These are phyloP conservation scores for Cheilosia urbana DNA, from an alignment of 2,888 invertebrate genomes.

Conservation along the genomic window DNA sequence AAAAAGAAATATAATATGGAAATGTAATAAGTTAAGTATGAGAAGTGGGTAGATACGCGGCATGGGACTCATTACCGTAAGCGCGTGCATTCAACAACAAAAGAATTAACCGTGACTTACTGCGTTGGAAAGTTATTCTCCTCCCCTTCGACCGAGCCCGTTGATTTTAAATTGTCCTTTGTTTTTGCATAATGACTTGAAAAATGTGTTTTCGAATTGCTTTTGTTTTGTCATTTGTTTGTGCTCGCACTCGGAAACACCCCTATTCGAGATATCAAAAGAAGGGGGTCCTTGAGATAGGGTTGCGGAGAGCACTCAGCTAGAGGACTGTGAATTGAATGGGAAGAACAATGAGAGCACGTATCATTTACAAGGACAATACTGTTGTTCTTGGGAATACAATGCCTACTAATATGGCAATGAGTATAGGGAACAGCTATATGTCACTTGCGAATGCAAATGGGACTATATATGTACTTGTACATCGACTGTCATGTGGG, in stretches of 20 bases:
- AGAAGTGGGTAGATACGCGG: background rate
- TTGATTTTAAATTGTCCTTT: constrained; percentile 52
- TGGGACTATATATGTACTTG: constrained; percentile 12
- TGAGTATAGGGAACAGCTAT: background rate
- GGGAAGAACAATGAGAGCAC: constrained; percentile 71
- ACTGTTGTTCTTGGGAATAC: constrained; percentile 45
- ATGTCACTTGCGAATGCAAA: constrained; percentile 22
- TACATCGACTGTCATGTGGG: constrained; percentile 4
- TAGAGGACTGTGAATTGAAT: constrained; percentile 59
- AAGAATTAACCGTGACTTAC: constrained; percentile 68
- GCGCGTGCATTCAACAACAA: constrained; percentile 57
- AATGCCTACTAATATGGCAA: constrained; percentile 44
- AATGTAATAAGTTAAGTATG: constrained; percentile 69
- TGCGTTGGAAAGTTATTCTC: constrained; percentile 47
- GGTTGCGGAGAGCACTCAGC: constrained; percentile 42
- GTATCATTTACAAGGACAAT: constrained; percentile 75
- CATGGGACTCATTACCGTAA: constrained; percentile 51
- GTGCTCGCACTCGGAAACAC: constrained; percentile 48
- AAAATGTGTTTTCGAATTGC: constrained; percentile 58
- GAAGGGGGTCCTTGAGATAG: constrained; percentile 17
- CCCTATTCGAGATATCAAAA: constrained; percentile 58
- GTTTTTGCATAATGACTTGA: constrained; percentile 74
- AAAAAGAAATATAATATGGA: constrained; percentile 34
- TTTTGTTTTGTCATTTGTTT: constrained; percentile 54
- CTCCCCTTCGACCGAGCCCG: background rate